These are phyloP conservation scores for Aphelocoma californica DNA, from an alignment of 2,797 vertebrate species.

Conservation along the genomic window DNA sequence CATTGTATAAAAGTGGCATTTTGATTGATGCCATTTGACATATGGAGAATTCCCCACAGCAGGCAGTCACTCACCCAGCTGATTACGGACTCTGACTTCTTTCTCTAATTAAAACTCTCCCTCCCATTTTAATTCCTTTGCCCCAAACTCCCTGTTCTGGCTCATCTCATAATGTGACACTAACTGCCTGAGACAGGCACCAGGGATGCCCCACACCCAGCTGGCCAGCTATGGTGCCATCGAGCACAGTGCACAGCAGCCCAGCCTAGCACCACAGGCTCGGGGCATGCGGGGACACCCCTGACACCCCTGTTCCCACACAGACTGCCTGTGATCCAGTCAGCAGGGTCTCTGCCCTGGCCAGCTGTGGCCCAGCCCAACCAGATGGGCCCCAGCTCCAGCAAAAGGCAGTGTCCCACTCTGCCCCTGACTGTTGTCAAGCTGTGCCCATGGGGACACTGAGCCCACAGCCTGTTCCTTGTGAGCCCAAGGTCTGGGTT, in stretches of 20 bases:
- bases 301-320: neutral
- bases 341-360: neutral
- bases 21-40: conserved; percentile 55
- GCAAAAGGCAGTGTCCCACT: neutral
- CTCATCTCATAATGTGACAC: neutral
- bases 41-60: conserved; percentile 33
- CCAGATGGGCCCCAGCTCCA: neutral
- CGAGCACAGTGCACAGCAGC: accelerated
- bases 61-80: conserved; percentile 3
- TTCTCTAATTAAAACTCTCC: conserved; percentile 55
- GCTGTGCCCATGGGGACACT: accelerated
- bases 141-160: neutral
- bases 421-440: neutral
- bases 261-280: accelerated
- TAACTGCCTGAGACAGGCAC: neutral
- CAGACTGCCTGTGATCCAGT: accelerated
- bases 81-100: neutral
- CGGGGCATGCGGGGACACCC: accelerated
- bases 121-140: conserved; percentile 28
- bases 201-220: neutral
- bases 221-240: accelerated
- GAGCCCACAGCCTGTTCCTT: neutral
- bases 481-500: neutral
- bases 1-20: neutral
- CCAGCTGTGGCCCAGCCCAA: neutral